Conservation (phyloP, 2,113 vertebrate species). For the Candoia aspera region DNA sequence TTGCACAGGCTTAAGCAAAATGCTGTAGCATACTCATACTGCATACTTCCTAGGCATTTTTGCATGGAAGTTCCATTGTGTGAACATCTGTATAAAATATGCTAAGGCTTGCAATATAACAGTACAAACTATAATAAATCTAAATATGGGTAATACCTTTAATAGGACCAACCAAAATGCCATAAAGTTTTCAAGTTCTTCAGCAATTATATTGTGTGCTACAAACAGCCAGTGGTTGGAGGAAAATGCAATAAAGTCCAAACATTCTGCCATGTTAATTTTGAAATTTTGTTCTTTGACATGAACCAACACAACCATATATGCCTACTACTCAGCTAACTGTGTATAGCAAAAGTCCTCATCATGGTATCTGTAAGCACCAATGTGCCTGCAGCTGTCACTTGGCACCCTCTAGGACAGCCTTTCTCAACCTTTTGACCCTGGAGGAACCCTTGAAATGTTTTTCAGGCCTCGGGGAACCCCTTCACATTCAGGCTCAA, state of each 20-base stretch:
- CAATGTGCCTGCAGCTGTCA: neutral
- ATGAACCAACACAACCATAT: neutral
- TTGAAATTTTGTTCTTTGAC: neutral
- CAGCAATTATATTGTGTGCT: neutral
- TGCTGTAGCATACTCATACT: conserved; percentile 35
- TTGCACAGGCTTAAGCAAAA: conserved; percentile 56
- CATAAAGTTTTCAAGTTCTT: neutral
- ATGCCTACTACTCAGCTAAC: neutral
- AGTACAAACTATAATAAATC: neutral
- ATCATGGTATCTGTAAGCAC: neutral
- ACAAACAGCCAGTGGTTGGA: neutral
- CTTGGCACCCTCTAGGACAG: neutral
- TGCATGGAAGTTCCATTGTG: neutral
- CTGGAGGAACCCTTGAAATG: too few species aligned
- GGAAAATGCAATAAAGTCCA: neutral
- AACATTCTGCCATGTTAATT: neutral
- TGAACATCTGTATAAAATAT: neutral
- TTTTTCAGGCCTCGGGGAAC: too few species aligned
- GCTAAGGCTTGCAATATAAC: neutral
- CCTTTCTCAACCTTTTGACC: too few species aligned
- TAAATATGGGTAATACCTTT: neutral
- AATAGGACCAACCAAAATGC: neutral
- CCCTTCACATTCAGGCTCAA: too few species aligned
- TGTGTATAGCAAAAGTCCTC: neutral
- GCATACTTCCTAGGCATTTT: neutral